phyloP scores from a whole-genome alignment of 2,888 invertebrate genomes.

The Digitonthophagus gazella region DNA sequence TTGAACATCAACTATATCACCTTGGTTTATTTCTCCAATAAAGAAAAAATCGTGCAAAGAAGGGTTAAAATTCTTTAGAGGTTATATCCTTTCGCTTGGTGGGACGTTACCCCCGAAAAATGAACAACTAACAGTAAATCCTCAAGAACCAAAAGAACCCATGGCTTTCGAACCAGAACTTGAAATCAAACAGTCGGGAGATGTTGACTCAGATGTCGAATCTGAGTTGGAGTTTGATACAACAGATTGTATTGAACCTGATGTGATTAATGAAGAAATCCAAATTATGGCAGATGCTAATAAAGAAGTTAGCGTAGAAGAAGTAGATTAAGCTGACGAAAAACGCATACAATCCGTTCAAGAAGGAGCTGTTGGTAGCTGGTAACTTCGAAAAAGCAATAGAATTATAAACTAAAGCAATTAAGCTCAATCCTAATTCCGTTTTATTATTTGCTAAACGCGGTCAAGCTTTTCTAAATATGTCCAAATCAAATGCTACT shows the following conservation, averaged over 20 bases:
- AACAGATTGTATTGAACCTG: conserved; percentile 63
- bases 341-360: conserved; percentile 75
- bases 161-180: conserved; percentile 32
- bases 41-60: too few species aligned
- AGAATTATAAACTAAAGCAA: conserved; percentile 80
- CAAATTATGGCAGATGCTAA: conserved; percentile 73
- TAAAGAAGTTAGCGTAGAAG: conserved; percentile 70
- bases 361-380: conserved; percentile 72
- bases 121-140: conserved; percentile 32
- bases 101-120: conserved; percentile 61
- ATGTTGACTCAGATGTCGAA: conserved; percentile 63
- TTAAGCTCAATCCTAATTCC: conserved; percentile 73
- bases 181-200: conserved; percentile 38
- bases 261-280: conserved; percentile 55
- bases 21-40: too few species aligned
- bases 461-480: conserved; percentile 77
- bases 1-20: too few species aligned
- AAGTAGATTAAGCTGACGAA: conserved; percentile 72
- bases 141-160: conserved; percentile 23
- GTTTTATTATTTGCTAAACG: conserved; percentile 87
- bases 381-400: conserved; percentile 80
- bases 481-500: conserved; percentile 85
- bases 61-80: conserved; percentile 78
- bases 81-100: conserved; percentile 73
- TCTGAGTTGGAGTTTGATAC: conserved; percentile 81